Evolutionary conservation across 1,140 invertebrate species (phyloP), one percentile per base, ranked within the genome.

Genomic region (Ganaspis sp.): DNA sequence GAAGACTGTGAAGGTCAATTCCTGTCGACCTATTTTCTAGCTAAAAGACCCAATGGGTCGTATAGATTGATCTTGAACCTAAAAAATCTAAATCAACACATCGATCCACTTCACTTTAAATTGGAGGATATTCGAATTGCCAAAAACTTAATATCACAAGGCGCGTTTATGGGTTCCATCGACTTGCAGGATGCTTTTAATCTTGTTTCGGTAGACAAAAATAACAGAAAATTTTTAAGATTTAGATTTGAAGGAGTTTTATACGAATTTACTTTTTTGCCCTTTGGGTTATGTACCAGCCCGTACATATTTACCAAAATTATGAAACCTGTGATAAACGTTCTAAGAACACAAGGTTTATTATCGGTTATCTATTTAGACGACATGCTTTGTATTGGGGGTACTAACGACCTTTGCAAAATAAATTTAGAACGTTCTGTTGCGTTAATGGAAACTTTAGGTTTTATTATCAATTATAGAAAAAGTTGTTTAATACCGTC

Each of bases 111-210:
- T 12, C 71, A 79, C 64, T 83, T 83, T 45, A 81, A 83, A 54
- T 21, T 80, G 37, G 77, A 83, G 74, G 82, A 84, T 71, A 12
- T 79, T 15, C 26, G 75, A 26, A 75, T 69, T 5, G 83, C 76
- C 2, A 21, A 23, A 9, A 80, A 74, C 38, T 69, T 84, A 11
- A 76, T 81, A 21, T 64, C 45, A 4, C 71, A 45, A 9, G 69
- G 49, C 29, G 76, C 79, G 74, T 77, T 29, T 74, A 80, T 83
- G 76, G 78, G 78, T 76, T 69, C 34, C 21, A 34, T 78, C 49
- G 80, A 83, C 73, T 34, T 81, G 3, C 38, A 80, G 40, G 78
- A 83, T 78, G 82, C 83, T 4, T 86, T 85, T 71, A 72, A 81
- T 38, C 42, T 77, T 15, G 76, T 84, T 4, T 79, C n/a, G 80